Conservation (phyloP, 2,113 vertebrate species). For the Vanacampus margaritifer region DNA sequence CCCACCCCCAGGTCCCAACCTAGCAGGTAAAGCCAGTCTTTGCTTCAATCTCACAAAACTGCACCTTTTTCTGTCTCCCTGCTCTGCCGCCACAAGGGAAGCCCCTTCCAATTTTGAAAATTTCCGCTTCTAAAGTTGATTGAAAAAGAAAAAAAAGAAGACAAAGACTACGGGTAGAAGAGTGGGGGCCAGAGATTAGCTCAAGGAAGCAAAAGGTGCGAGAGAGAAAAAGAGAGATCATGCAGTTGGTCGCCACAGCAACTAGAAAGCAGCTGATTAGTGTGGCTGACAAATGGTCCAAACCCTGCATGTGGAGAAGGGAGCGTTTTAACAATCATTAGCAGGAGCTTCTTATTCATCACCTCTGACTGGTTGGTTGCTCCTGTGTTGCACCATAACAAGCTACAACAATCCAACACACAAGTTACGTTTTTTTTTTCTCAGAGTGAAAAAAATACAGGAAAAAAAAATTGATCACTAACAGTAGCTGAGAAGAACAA, state of each 20-base stretch:
- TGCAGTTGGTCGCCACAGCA: conserved; percentile 45
- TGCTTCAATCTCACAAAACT: conserved; percentile 47
- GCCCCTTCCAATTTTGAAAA: not conserved
- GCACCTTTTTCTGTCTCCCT: conserved; percentile 44
- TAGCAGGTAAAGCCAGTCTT: conserved; percentile 51
- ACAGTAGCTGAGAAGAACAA: not conserved
- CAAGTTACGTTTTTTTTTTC: not conserved
- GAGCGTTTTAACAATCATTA: conserved; percentile 54
- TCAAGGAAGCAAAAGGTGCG: conserved; percentile 45
- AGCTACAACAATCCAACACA: conserved; percentile 12
- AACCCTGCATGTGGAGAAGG: conserved; percentile 42
- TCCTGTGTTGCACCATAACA: conserved; percentile 57
- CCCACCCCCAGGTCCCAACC: conserved; percentile 29
- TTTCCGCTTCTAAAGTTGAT: not conserved
- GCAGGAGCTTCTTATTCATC: conserved; percentile 52
- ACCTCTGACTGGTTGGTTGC: conserved; percentile 49
- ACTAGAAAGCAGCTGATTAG: conserved; percentile 44
- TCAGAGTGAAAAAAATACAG: not conserved
- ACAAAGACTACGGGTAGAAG: not conserved
- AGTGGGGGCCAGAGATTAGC: conserved; percentile 22
- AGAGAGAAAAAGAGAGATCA: conserved; percentile 14
- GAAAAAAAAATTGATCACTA: not conserved
- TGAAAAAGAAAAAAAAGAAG: conserved; percentile 15
- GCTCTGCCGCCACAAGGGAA: conserved; percentile 31
- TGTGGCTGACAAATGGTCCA: conserved; percentile 50